Conservation (phyloP, 2,113 vertebrate species). For the Cygnus buccinator region DNA sequence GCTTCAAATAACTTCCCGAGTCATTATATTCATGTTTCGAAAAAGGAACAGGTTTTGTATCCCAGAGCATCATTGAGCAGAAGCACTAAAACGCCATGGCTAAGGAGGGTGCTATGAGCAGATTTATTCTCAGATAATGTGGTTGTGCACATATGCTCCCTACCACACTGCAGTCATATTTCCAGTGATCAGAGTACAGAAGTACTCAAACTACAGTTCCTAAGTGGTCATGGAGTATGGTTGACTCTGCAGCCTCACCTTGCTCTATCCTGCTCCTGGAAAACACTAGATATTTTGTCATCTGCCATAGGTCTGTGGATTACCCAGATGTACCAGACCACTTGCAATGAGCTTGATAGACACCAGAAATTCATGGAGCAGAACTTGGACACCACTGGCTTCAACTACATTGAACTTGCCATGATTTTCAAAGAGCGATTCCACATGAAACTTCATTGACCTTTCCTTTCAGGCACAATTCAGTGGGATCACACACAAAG, state of each 20-base stretch:
- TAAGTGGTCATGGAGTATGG: background rate
- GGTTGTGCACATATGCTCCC: background rate
- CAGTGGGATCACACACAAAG: background rate
- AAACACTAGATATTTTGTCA: background rate
- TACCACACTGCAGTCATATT: background rate
- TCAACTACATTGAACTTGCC: background rate
- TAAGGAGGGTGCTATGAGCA: fast-evolving
- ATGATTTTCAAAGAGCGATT: background rate
- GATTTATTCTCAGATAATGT: background rate
- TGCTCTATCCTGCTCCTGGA: background rate
- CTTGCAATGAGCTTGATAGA: background rate
- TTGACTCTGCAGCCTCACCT: background rate
- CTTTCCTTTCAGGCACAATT: background rate
- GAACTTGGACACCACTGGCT: background rate
- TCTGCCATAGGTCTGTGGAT: background rate
- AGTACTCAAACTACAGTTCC: background rate
- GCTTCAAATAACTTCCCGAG: background rate
- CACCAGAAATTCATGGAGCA: background rate
- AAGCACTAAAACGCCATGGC: background rate
- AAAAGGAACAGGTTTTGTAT: background rate
- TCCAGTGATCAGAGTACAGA: background rate
- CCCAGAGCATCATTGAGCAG: background rate
- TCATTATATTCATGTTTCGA: background rate
- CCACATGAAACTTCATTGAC: background rate
- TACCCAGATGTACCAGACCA: background rate